Evolutionary conservation across 1,140 invertebrate species (phyloP).

Genomic region (Branchinecta lynchi): DNA sequence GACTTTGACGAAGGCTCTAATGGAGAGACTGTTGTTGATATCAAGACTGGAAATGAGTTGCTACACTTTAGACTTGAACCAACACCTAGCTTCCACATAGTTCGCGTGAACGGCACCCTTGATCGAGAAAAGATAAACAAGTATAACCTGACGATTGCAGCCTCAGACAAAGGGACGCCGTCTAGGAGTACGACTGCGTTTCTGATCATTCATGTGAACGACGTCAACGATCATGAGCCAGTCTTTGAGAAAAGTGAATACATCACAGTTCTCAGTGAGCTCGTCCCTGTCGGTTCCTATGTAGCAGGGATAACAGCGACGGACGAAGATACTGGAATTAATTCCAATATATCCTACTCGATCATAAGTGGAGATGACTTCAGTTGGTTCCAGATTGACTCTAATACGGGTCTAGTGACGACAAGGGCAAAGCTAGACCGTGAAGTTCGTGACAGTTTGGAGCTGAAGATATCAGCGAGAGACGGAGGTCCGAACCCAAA

Average conservation of each 20-base stretch:
- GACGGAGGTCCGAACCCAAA: slow-evolving; percentile 81
- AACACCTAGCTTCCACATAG: slow-evolving; percentile 66
- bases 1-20: slow-evolving; percentile 81
- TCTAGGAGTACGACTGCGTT: slow-evolving; percentile 65
- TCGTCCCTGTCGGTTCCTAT: slow-evolving; percentile 67
- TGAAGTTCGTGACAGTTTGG: slow-evolving; percentile 64
- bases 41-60: slow-evolving; percentile 73
- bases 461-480: slow-evolving; percentile 62
- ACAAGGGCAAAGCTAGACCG: slow-evolving; percentile 64
- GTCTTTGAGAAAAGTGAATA: slow-evolving; percentile 88
- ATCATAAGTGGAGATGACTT: slow-evolving; percentile 72
- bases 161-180: slow-evolving; percentile 71
- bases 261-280: slow-evolving; percentile 66
- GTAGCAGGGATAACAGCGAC: slow-evolving; percentile 73
- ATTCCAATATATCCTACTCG: slow-evolving; percentile 71
- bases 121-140: slow-evolving; percentile 80
- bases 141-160: slow-evolving; percentile 81
- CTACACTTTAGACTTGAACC: slow-evolving; percentile 73
- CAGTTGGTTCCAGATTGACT: slow-evolving; percentile 70
- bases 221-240: slow-evolving; percentile 86
- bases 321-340: slow-evolving; percentile 76
- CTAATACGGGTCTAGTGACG: slow-evolving; percentile 64
- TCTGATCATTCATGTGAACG: slow-evolving; percentile 80
- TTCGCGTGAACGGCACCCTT: slow-evolving; percentile 75
- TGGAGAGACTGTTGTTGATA: slow-evolving; percentile 66